A percentile compares a stretch with the other conserved stretches of the same genome.
These are phyloP conservation scores for Paramisgurnus dabryanus DNA, from an alignment of 2,113 vertebrate genomes.

Conservation along the genomic window DNA sequence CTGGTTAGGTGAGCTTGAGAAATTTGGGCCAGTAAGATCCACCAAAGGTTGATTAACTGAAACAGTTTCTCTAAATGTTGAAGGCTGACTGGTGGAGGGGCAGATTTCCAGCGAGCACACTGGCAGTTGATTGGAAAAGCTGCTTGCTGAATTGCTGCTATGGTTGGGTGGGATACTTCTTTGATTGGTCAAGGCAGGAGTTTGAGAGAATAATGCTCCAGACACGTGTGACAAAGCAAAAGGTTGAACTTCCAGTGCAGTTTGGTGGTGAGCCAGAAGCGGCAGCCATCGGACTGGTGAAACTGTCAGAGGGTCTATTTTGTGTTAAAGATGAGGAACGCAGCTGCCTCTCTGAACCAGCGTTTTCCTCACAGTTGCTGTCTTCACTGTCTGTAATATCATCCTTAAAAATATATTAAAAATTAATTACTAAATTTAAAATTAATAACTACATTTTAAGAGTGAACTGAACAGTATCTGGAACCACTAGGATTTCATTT, in stretches of 20 bases:
- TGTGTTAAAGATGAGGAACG: not conserved
- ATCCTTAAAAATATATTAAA: not conserved
- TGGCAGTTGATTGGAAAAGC: not conserved
- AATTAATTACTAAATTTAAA: not conserved
- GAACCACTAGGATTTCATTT: not conserved
- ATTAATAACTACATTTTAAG: no score
- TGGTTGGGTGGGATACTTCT: not conserved
- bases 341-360: not conserved
- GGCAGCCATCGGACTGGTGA: not conserved
- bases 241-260: not conserved
- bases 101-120: not conserved
- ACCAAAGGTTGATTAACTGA: not conserved
- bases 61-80: not conserved
- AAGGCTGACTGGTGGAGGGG: constrained; percentile 1
- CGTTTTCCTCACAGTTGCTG: constrained; percentile 1
- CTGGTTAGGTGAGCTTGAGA: not conserved
- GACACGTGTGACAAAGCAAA: not conserved
- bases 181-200: constrained; percentile 1
- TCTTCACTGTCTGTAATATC: not conserved
- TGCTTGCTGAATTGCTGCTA: not conserved
- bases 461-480: not conserved
- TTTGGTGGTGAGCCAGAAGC: not conserved
- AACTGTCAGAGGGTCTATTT: not conserved
- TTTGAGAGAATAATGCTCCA: not conserved
- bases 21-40: not conserved